Evolutionary conservation across 2,888 invertebrate genomes (phyloP).

Genomic region (Cheilosia vernalis): DNA sequence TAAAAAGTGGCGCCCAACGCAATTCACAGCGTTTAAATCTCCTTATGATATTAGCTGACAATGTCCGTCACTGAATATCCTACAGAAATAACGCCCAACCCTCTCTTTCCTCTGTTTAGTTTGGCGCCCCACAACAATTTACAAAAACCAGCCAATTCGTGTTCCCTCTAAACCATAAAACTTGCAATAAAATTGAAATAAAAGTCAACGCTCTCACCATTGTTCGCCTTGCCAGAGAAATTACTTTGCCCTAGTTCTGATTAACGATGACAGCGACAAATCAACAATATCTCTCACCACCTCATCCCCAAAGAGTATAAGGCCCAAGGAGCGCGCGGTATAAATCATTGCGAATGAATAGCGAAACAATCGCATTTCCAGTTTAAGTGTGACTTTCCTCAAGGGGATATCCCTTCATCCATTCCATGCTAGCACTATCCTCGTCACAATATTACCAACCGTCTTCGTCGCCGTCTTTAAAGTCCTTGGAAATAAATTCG

Average conservation of each 20-base stretch:
- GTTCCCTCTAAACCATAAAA: slow-evolving; percentile 1
- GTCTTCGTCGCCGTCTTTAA: slow-evolving; percentile 39
- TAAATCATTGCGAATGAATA: slow-evolving; percentile 68
- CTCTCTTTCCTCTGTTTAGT: neutral
- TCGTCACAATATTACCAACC: slow-evolving; percentile 9
- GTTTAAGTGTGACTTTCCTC: slow-evolving; percentile 64
- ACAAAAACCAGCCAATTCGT: neutral
- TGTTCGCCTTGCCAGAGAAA: slow-evolving; percentile 8
- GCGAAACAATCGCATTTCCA: slow-evolving; percentile 71
- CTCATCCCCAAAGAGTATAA: neutral
- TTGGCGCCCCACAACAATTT: neutral
- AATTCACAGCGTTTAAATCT: neutral
- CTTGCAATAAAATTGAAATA: slow-evolving; percentile 29
- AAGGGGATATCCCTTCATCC: slow-evolving; percentile 51
- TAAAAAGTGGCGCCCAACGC: slow-evolving; percentile 4
- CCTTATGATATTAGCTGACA: neutral
- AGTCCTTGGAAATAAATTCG: slow-evolving; percentile 59
- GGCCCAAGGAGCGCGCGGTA: slow-evolving; percentile 6
- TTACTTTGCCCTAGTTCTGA: slow-evolving; percentile 12
- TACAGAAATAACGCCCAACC: neutral
- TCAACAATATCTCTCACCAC: slow-evolving; percentile 32
- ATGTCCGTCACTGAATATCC: neutral
- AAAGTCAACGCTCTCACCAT: slow-evolving; percentile 16
- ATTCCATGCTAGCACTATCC: slow-evolving; percentile 3
- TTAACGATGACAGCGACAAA: slow-evolving; percentile 30